A percentile compares a stretch with the other conserved stretches of the same genome.
Conservation (phyloP, 2,888 invertebrate species). For the Hypolimnas misippus region DNA sequence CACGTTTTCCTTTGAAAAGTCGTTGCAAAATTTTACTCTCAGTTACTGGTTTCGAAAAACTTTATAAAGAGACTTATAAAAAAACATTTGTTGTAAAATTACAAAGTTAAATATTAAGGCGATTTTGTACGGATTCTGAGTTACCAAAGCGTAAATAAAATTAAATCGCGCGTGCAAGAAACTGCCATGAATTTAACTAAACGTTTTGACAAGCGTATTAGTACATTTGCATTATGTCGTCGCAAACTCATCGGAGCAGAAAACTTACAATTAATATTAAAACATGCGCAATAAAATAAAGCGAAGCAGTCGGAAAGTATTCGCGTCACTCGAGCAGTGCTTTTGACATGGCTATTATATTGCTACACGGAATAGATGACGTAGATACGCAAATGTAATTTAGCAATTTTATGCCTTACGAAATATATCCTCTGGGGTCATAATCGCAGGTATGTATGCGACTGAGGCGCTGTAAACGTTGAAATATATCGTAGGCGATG, state of each 20-base stretch:
- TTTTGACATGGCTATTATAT: constrained; percentile 79
- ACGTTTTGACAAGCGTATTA: constrained; percentile 62
- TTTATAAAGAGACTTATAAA: constrained; percentile 27
- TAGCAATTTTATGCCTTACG: constrained; percentile 45
- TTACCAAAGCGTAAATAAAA: constrained; percentile 33
- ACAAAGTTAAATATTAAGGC: constrained; percentile 8
- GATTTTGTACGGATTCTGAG: constrained; percentile 32
- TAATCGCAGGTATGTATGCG: constrained; percentile 38
- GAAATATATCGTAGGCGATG: constrained; percentile 54
- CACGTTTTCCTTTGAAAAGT: constrained; percentile 22
- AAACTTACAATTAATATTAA: constrained; percentile 82
- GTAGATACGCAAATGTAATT: constrained; percentile 24
- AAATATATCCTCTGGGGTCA: constrained; percentile 28
- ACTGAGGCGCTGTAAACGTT: constrained; percentile 46
- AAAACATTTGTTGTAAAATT: not conserved
- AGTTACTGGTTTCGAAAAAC: constrained; percentile 23
- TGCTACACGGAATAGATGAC: constrained; percentile 38
- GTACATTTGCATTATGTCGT: constrained; percentile 65
- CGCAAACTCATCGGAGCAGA: constrained; percentile 61
- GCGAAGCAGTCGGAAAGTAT: constrained; percentile 78
- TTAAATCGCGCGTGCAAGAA: constrained; percentile 44
- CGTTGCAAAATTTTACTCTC: constrained; percentile 19
- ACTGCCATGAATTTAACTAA: constrained; percentile 58
- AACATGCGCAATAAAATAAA: constrained; percentile 80
- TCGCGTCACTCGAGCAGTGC: constrained; percentile 70